A percentile compares a stretch with the other conserved stretches of the same genome.
Conservation (phyloP, 2,797 vertebrate genomes). For the Enteromius viviparus region DNA sequence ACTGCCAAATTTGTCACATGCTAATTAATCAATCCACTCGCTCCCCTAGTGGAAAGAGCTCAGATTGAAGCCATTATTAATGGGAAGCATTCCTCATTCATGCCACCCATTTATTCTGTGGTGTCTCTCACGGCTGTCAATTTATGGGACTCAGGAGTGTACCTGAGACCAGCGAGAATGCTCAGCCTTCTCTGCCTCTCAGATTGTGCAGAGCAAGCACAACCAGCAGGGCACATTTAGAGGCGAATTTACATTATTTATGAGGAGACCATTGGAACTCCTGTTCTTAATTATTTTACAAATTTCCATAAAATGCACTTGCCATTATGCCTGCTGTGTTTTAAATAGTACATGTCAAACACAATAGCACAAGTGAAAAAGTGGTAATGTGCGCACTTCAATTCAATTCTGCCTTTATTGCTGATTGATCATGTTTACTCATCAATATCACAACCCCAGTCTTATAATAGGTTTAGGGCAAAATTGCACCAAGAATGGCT, state of each 20-base stretch:
- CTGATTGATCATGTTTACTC: constrained; percentile 77
- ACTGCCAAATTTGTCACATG: constrained; percentile 32
- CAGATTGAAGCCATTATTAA: constrained; percentile 67
- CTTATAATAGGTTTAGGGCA: constrained; percentile 75
- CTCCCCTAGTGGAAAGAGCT: constrained; percentile 24
- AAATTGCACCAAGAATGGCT: constrained; percentile 72
- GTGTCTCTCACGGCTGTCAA: constrained; percentile 74
- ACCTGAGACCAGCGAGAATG: constrained; percentile 75
- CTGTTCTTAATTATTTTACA: constrained; percentile 76
- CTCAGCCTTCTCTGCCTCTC: constrained; percentile 73
- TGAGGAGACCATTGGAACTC: constrained; percentile 77
- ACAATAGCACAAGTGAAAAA: constrained; percentile 5
- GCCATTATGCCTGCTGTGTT: constrained; percentile 53
- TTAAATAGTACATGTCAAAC: constrained; percentile 51
- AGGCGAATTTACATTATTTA: constrained; percentile 82
- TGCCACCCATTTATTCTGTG: constrained; percentile 70
- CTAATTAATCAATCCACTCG: constrained; percentile 53
- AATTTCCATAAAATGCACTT: constrained; percentile 71
- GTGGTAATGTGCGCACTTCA: constrained; percentile 58
- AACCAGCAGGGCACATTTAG: constrained; percentile 77
- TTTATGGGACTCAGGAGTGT: constrained; percentile 76
- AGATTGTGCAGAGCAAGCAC: constrained; percentile 78
- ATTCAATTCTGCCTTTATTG: constrained; percentile 67
- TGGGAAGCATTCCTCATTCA: constrained; percentile 67
- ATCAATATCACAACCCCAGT: constrained; percentile 65